phyloP scores from a whole-genome alignment of 2,797 vertebrate genomes.

The Sebastes jordani region DNA sequence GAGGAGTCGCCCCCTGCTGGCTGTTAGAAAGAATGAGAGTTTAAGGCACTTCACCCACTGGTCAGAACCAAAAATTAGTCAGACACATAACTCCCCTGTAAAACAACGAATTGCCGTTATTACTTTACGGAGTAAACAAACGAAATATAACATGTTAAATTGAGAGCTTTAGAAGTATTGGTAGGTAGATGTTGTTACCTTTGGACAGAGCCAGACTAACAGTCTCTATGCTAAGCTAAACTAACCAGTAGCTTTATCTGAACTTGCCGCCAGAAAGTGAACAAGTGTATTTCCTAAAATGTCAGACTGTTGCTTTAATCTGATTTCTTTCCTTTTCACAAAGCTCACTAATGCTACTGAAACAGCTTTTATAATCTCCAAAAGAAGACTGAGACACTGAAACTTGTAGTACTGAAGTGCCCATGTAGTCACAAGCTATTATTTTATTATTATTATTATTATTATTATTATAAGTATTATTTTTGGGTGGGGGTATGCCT shows the following conservation, averaged over 20 bases:
- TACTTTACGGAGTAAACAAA: background rate
- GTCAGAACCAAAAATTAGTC: background rate
- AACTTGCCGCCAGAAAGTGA: background rate
- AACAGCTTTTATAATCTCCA: constrained; percentile 24
- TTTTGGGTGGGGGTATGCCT: constrained; percentile 50
- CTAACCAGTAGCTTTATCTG: background rate
- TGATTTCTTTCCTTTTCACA: constrained; percentile 23
- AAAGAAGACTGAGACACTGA: constrained; percentile 35
- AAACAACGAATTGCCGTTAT: background rate
- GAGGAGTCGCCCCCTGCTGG: no score
- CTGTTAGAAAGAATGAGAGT: no score
- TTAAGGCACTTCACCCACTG: no score
- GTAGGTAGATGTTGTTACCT: background rate
- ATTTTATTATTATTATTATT: constrained; percentile 22
- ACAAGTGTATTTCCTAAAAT: constrained; percentile 12
- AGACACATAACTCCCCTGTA: background rate
- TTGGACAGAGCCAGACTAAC: background rate
- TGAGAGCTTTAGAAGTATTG: background rate
- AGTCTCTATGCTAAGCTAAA: constrained; percentile 1
- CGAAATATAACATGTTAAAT: background rate
- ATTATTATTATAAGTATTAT: constrained; percentile 2
- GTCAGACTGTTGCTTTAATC: background rate
- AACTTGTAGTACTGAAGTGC: constrained; percentile 55
- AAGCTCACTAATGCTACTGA: constrained; percentile 40
- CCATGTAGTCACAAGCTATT: constrained; percentile 57